Conservation (phyloP, 2,888 invertebrate genomes). For the Archaeoteleia sp. region DNA sequence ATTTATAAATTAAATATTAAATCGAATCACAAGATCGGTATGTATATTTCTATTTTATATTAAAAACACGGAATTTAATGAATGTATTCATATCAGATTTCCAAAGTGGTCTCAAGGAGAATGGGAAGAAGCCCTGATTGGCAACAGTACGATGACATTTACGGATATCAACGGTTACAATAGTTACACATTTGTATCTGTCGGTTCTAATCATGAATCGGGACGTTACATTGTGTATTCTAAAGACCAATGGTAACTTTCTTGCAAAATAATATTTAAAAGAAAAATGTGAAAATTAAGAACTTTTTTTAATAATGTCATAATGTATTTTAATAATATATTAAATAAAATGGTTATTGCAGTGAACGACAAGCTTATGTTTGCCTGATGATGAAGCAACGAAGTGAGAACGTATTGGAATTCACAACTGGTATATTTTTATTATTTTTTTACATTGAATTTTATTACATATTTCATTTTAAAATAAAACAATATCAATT, state of each 20-base stretch:
- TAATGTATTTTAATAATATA: conserved; percentile 1
- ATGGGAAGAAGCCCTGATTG: conserved; percentile 78
- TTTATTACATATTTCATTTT: no score
- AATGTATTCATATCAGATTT: conserved; percentile 72
- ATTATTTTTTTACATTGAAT: background rate
- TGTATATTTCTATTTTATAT: no score
- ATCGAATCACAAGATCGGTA: no score
- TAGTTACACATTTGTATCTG: conserved; percentile 75
- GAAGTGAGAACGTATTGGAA: conserved; percentile 79
- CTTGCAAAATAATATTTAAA: background rate
- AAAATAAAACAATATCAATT: no score
- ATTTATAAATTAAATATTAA: no score
- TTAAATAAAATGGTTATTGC: conserved; percentile 18
- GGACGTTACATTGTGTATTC: conserved; percentile 75
- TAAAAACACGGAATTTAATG: background rate
- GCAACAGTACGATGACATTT: conserved; percentile 75
- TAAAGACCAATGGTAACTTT: conserved; percentile 75
- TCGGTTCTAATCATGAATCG: conserved; percentile 71
- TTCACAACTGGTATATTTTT: conserved; percentile 71
- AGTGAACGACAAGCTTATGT: conserved; percentile 79
- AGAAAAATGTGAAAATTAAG: background rate
- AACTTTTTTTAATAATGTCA: conserved; percentile 7
- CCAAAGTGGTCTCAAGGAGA: conserved; percentile 80
- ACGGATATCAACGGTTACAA: conserved; percentile 75
- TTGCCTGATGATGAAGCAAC: conserved; percentile 78